Base-by-base conservation (phyloP, 1,140 invertebrate species). In the Macrotrachela quadricornifera region DNA sequence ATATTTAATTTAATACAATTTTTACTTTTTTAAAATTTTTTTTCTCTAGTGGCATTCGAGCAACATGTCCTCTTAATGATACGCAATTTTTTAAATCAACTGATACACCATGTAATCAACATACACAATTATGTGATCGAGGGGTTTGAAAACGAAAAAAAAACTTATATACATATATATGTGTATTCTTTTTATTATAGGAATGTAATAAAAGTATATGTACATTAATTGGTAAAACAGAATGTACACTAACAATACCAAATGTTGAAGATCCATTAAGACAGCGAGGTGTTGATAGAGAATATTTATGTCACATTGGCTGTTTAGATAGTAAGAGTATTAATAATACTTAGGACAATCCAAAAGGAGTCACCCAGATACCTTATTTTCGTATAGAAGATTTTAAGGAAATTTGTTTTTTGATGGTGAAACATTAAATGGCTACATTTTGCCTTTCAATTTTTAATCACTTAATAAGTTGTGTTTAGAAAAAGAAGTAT, bases 71-170 rank as follows among this genome's bases (percentile, higher is more conserved):
- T 1, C 44, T 44, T 4, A 40, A 41, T 21, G 45, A 53, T n/a
- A 62, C 65, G 38, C 79, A 88, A 43, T 63, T 71, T 46, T 75
- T 80, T 52, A 79, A 82, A 63, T 74, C 76, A 1, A 79, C 92
- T 62, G 80, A 81, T 62, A 86, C 83, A 9, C 61, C 63, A 12
- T 74, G 73, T 59, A 70, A 71, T 51, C 60, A 64, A 45, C 59
- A 62, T 38, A 71, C 71, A 12, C 71, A 74, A 60, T 64, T 70
- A n/a, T 96, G 91, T 67, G 81, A 83, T 58, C 78, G 78, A 39
- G 92, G 91, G 30, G 68, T 71, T 59, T 41, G 12, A 15, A 14
- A 4, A 46, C 36, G 15, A 39, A 6, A 1, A 21, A 1, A 1
- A 6, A 42, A 10, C 18, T 30, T 1, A 11, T 43, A 43, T 21